Conservation (phyloP, 2,113 vertebrate genomes). For the Gymnorhina tibicen region DNA sequence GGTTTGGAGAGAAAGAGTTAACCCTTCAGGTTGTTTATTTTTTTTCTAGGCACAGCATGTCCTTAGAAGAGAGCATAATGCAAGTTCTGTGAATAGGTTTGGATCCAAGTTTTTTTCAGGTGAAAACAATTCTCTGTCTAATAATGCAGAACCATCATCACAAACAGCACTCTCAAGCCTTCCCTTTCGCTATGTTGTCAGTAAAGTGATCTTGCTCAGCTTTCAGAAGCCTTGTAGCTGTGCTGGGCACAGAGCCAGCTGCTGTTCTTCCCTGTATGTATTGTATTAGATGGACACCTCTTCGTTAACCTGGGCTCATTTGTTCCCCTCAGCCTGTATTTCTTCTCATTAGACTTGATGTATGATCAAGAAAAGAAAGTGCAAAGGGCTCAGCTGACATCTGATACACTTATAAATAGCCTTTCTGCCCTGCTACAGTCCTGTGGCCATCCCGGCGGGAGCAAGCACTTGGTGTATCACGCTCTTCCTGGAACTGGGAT, state of each 20-base stretch:
- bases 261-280: not conserved
- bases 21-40: not conserved
- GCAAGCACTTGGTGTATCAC: not conserved
- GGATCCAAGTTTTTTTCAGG: not conserved
- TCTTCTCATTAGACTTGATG: slow-evolving; percentile 10
- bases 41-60: not conserved
- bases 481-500: slow-evolving; percentile 18
- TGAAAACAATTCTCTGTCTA: not conserved
- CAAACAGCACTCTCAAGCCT: not conserved
- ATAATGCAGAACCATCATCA: not conserved
- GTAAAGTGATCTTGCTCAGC: slow-evolving; percentile 4
- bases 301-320: not conserved
- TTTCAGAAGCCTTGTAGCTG: not conserved
- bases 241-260: slow-evolving; percentile 19
- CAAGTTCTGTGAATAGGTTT: not conserved
- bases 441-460: not conserved
- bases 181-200: not conserved
- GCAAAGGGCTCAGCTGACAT: slow-evolving; percentile 26
- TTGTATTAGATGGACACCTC: not conserved
- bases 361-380: slow-evolving; percentile 4
- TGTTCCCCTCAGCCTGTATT: not conserved
- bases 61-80: not conserved
- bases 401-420: slow-evolving; percentile 54
- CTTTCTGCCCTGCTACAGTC: not conserved
- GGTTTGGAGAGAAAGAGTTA: not conserved